Evolutionary conservation across 2,113 vertebrate species (phyloP), one percentile per base, ranked within the genome.

Genomic region (Dicerorhinus sumatrensis): DNA sequence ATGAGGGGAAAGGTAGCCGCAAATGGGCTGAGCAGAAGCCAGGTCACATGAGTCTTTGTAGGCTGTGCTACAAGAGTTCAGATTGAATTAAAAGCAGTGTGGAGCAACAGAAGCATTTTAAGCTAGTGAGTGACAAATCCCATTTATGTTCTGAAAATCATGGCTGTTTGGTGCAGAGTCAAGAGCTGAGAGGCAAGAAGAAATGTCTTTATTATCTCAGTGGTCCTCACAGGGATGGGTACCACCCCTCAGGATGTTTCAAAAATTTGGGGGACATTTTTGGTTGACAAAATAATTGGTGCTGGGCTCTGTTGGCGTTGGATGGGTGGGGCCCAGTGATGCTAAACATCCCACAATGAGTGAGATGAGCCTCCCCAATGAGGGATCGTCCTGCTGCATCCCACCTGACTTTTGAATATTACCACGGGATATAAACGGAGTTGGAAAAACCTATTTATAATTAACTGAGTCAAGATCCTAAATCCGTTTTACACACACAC

Each of bases 291-390:
- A 16, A 36, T 18, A 72, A 46, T 9, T n/a, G 51, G 36, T 29
- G 27, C n/a, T 62, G n/a, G 17, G 39, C 77, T 72, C 46, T 62
- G 23, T 1, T 80, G 69, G 75, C 13, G 12, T 1, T 60, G 65
- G 73, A 51, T 5, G 23, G 27, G 8, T 0, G 1, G 42, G 11
- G 8, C 17, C 63, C 29, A 31, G 14, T 56, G 36, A 25, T 13
- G 31, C 10, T 48, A 25, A 75, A 14, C 0, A 1, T 33, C 46
- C n/a, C 0, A 0, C 3, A 1, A 33, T 8, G 29, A 51, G 21
- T 16, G 27, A 82, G 56, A 58, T 42, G 2, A 7, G 31, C 2
- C 79, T 85, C 46, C 13, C 4, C 5, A 13, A n/a, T 4, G 42
- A 83, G 11, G 16, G 76, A 27, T 6, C 0, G 0, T 36, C n/a